Base-by-base conservation (phyloP, 2,888 invertebrate species). In the Operophtera brumata region DNA sequence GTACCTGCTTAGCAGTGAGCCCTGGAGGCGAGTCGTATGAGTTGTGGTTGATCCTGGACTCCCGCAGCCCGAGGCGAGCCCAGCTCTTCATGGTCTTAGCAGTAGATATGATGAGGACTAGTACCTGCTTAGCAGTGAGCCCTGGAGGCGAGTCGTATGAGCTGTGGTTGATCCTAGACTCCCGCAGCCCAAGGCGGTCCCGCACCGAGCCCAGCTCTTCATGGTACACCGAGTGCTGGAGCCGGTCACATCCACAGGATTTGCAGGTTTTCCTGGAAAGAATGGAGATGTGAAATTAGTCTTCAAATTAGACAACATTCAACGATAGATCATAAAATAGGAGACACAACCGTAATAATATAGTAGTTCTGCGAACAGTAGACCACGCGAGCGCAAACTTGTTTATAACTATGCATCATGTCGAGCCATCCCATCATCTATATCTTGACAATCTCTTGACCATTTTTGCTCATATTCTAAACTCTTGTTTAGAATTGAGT, bases 231-330 rank as follows among this genome's bases (percentile, higher is more conserved):
- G 97, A 97, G 88, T 98, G 98, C 54, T 93, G 92, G 72, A 98
- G 96, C 45, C 97, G 92, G 28, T 96, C 94, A 85, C 98, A 98
- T 77, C 97, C 97, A 89, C 98, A 99, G 62, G 95, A 94, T 77
- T 94, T 94, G 89, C 98, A 99, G 48, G 96, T 96, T 89, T 97
- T 97, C 85, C 98, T 98, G 92, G 0, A 93, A 92, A 67, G 47
- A 78, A 72, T 13, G 7, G 3, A 37, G 13, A 30, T 7, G 30
- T 2, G 9, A 30, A 7, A 30, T 30, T 1, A 30, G 9, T 30
- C 7, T 8, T 4, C 20, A 20, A 4, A n/a, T n/a, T n/a, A n/a
- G n/a, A n/a, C n/a, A n/a, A n/a, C n/a, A n/a, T n/a, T n/a, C n/a
- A n/a, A n/a, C n/a, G n/a, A n/a, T n/a, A n/a, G n/a, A n/a, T n/a